Percentiles rank a stretch among this genome's conserved stretches.
These are phyloP conservation scores for Ectropis crepuscularia DNA, from an alignment of 2,888 invertebrate genomes.

Conservation along the genomic window DNA sequence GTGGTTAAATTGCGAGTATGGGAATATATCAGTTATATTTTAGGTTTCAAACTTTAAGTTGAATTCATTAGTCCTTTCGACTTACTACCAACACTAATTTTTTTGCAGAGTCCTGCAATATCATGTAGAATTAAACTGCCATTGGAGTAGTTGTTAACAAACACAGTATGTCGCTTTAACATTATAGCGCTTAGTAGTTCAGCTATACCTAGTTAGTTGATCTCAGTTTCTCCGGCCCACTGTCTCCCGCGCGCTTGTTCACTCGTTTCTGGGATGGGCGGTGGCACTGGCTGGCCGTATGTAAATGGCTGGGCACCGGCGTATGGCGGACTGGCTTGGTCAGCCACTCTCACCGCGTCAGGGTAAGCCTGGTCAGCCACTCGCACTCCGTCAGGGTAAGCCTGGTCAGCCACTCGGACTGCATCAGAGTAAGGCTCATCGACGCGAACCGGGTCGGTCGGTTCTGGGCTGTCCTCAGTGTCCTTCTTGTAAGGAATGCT, in stretches of 20 bases:
- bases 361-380: slow-evolving; percentile 18
- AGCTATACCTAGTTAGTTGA: slow-evolving; percentile 57
- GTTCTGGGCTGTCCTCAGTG: slow-evolving; percentile 71
- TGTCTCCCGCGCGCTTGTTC: slow-evolving; percentile 52
- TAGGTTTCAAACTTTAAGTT: too few relatives aligned
- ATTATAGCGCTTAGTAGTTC: background rate
- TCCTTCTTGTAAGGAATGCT: slow-evolving; percentile 81
- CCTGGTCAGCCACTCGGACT: slow-evolving; percentile 31
- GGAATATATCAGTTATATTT: too few relatives aligned
- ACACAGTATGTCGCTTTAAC: background rate
- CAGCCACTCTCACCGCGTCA: slow-evolving; percentile 3
- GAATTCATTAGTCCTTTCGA: too few relatives aligned
- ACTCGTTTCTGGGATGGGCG: slow-evolving; percentile 35
- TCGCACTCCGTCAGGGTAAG: background rate
- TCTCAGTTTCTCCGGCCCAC: slow-evolving; percentile 77
- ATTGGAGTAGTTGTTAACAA: too few relatives aligned
- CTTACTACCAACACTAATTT: too few relatives aligned
- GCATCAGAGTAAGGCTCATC: slow-evolving; percentile 55
- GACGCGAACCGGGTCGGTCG: slow-evolving; percentile 66
- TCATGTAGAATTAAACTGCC: too few relatives aligned
- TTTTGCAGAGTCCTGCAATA: too few relatives aligned
- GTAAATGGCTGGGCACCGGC: slow-evolving; percentile 18
- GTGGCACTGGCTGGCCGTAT: slow-evolving; percentile 42
- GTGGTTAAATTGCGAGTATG: too few relatives aligned
- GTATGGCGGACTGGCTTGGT: slow-evolving; percentile 28